A percentile compares a stretch with the other conserved stretches of the same genome.
phyloP scores from a whole-genome alignment of 2,113 vertebrate species.

The Paracanthobrama guichenoti region DNA sequence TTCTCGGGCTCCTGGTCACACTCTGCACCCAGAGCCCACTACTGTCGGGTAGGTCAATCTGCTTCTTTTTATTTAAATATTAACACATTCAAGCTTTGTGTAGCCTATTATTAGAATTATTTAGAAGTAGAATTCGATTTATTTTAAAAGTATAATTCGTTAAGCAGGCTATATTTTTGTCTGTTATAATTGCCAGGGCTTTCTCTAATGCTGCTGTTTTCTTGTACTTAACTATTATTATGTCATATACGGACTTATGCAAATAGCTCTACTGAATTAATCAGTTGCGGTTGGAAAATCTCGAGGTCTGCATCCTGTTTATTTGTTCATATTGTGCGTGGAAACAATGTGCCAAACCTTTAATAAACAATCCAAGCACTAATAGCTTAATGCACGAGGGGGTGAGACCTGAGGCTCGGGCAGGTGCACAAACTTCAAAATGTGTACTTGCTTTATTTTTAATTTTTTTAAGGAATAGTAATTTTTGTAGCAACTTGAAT shows the following conservation, averaged over 20 bases:
- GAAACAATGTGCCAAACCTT: background rate
- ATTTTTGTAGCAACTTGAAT: background rate
- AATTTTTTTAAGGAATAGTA: slow-evolving; percentile 7
- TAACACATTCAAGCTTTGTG: background rate
- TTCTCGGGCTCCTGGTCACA: slow-evolving; percentile 72
- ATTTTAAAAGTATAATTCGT: background rate
- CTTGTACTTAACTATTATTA: background rate
- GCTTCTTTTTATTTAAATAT: background rate
- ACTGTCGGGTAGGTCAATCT: slow-evolving; percentile 68
- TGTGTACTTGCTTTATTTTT: background rate
- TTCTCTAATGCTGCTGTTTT: background rate
- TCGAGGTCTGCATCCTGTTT: background rate
- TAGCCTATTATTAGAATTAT: background rate
- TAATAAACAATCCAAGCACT: background rate
- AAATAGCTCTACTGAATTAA: background rate
- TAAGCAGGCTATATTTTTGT: background rate
- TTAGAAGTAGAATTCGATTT: background rate
- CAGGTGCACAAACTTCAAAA: slow-evolving; percentile 18
- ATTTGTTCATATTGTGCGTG: background rate
- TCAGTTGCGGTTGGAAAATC: background rate
- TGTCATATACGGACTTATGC: background rate
- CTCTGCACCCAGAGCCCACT: slow-evolving; percentile 69
- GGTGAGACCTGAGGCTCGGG: background rate
- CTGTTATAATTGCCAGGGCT: background rate
- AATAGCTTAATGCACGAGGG: background rate